phyloP scores from a whole-genome alignment of 2,113 vertebrate genomes.

The Tiliqua scincoides region DNA sequence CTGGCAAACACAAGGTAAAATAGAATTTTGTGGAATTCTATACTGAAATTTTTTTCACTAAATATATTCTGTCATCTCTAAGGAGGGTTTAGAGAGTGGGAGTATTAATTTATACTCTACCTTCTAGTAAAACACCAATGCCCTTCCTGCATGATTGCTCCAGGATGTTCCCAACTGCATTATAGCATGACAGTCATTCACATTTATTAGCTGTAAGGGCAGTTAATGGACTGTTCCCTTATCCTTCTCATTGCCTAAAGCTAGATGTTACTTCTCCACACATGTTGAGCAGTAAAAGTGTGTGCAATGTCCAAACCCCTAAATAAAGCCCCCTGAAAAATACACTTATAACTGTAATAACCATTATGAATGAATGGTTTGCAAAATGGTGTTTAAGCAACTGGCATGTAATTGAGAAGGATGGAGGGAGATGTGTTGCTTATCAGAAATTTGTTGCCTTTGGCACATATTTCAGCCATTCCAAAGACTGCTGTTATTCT shows the following conservation, averaged over 20 bases:
- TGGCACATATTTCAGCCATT: not conserved
- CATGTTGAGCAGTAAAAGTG: not conserved
- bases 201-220: not conserved
- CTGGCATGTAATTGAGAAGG: not conserved
- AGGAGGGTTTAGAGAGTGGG: not conserved
- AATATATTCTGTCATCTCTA: not conserved
- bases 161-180: not conserved
- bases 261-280: not conserved
- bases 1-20: slow-evolving; percentile 95
- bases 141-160: not conserved
- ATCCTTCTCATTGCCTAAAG: not conserved
- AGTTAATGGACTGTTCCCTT: not conserved
- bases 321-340: not conserved
- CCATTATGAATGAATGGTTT: not conserved
- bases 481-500: not conserved
- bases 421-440: not conserved
- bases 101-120: not conserved
- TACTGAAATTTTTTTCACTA: not conserved
- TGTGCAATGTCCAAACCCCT: not conserved
- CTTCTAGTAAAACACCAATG: not conserved
- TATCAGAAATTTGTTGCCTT: not conserved
- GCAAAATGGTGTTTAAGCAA: not conserved
- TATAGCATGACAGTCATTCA: not conserved
- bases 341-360: not conserved
- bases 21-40: not conserved